Base-by-base conservation (phyloP, 2,113 vertebrate genomes). In the Cavia porcellus region DNA sequence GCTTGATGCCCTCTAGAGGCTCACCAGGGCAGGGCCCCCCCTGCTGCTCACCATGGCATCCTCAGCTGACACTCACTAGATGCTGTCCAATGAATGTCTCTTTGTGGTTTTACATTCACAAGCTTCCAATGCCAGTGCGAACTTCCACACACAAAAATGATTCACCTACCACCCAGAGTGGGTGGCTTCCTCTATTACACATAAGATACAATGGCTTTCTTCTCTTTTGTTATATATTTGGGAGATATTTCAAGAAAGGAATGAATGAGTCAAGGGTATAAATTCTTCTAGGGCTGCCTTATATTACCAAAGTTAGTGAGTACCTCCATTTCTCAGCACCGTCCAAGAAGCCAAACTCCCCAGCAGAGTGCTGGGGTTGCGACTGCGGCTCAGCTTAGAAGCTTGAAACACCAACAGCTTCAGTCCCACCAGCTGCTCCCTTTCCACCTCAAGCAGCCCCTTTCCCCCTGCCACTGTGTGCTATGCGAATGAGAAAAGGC, bases 281-380 rank as follows among this genome's bases (percentile, higher is more conserved):
- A 79, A 68, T 70, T 50, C 38, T 77, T 96, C 59, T 32, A 80
- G 62, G 90, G 10, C n/a, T 79, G 28, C 90, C 45, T 96, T 90
- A 50, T 24, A 70, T 1, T 25, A 22, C 38, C 92, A 52, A 72
- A 50, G 28, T 77, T n/a, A 30, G 82, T 17, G 52, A 90, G 66
- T 14, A n/a, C 32, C 55, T 42, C 68, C 66, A 52, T 66, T 50
- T 74, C 66, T 74, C 68, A 17, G 74, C 9, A 87, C 10, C 82
- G 57, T 14, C 74, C n/a, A 45, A 10, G 5, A 32, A 72, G n/a
- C 57, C 47, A 28, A 79, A 81, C 84, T 75, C 52, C 68, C 42
- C 45, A 4, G 82, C 68, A 45, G 20, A 59, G 42, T 1, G 20
- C 75, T 50, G 42, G 24, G 30, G 32, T 35, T 68, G 12, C 88